Base-by-base conservation (phyloP, 2,888 invertebrate genomes). In the Yponomeuta evonymella region DNA sequence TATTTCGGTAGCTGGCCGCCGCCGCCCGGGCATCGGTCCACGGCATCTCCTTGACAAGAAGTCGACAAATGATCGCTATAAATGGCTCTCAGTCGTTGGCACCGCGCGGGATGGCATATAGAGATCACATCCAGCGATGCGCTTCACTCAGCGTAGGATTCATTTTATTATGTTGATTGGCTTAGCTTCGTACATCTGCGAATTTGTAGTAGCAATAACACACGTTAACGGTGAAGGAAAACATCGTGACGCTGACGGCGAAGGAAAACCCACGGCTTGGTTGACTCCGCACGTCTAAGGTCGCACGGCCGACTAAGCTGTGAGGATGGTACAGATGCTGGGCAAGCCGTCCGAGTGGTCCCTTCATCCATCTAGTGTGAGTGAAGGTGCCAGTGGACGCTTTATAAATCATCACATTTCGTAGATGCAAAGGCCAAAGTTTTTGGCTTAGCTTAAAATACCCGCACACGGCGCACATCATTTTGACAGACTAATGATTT, bases 21-120 rank as follows among this genome's bases (percentile, higher is more conserved):
- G 89, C 78, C 83, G 89, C 86, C 88, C 89, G 88, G 89, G 89
- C 87, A 76, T 76, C 78, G 85, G 83, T 86, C 84, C 84, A 8
- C 71, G 66, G 48, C 72, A 66, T 36, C 87, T 12, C 51, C 51
- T 58, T 87, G 85, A 89, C 88, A 89, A 86, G 89, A 89, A 88
- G 84, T 89, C 90, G 88, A 89, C 88, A 89, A 90, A 85, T 84
- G 79, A 79, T 79, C 73, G 85, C 89, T 90, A 90, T 90, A 90
- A 90, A 90, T 88, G 90, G 90, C 82, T 79, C 84, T 80, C 70
- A 64, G 58, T 67, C 68, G 70, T 70, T 70, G 70, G 70, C 70
- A 70, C 70, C 48, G 64, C 29, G 36, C 43, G 43, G 43, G 63
- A 15, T 36, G n/a, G 62, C 29, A 48, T 68, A 23, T 29, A 68